phyloP scores from a whole-genome alignment of 2,888 invertebrate genomes.

The Sesamia inferens region DNA sequence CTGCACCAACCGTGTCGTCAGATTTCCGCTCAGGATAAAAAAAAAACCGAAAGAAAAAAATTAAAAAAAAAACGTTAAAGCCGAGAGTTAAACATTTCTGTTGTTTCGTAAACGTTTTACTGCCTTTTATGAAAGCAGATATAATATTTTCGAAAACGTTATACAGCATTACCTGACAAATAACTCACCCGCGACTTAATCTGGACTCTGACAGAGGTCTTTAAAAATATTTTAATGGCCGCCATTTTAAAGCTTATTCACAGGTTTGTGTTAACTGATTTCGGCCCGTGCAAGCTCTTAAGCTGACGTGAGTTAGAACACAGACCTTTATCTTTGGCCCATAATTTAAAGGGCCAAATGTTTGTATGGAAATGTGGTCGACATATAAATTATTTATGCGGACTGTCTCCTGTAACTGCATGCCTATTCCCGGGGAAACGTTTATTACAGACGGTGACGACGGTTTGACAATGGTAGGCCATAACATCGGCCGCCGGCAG shows the following conservation, averaged over 20 bases:
- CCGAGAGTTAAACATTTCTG: constrained; percentile 13
- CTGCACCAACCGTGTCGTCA: no score
- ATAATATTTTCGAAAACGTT: constrained; percentile 56
- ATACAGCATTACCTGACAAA: constrained; percentile 63
- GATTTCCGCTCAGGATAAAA: not conserved
- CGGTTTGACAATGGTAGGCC: no score
- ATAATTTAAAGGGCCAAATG: constrained; percentile 59
- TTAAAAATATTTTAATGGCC: constrained; percentile 70
- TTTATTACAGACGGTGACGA: no score
- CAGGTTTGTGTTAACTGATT: constrained; percentile 69
- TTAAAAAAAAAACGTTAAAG: constrained; percentile 26
- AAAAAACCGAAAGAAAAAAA: constrained; percentile 1
- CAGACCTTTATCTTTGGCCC: constrained; percentile 73
- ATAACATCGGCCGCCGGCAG: no score
- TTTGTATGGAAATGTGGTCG: constrained; percentile 46
- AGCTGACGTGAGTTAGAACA: constrained; percentile 71
- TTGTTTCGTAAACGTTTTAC: constrained; percentile 47
- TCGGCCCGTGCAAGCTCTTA: constrained; percentile 70
- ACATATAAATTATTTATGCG: constrained; percentile 31
- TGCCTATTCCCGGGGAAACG: not conserved
- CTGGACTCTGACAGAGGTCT: constrained; percentile 67
- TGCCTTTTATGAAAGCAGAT: constrained; percentile 52
- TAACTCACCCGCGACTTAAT: constrained; percentile 68
- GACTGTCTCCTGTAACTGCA: not conserved
- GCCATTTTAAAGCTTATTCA: constrained; percentile 56